phyloP scores from a whole-genome alignment of 2,888 invertebrate genomes.

The Stomorhina lunata region DNA sequence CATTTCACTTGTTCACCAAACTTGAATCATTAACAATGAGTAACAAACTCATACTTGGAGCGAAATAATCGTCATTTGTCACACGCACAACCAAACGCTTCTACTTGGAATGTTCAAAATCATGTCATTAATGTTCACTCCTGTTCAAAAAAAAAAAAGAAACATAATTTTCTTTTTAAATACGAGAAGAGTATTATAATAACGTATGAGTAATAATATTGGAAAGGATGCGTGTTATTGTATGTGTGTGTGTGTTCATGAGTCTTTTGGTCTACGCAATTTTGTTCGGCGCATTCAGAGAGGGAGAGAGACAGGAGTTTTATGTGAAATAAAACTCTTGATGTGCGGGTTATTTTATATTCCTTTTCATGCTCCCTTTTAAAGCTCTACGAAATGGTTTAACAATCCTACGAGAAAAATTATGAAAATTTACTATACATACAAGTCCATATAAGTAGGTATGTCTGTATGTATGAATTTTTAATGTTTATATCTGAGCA shows the following conservation, averaged over 20 bases:
- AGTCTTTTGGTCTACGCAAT: constrained; percentile 53
- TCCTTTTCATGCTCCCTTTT: constrained; percentile 7
- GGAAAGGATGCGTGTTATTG: not conserved
- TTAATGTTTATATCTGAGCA: too few species aligned
- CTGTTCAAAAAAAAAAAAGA: constrained; percentile 20
- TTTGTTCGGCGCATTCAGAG: constrained; percentile 58
- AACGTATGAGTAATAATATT: not conserved
- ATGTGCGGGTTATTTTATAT: not conserved
- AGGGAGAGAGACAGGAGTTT: too few species aligned
- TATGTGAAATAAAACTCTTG: constrained; percentile 20
- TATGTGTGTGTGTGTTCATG: constrained; percentile 34
- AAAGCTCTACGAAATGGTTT: constrained; percentile 45
- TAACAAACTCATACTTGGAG: not conserved
- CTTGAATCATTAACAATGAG: constrained; percentile 23
- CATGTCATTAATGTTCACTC: constrained; percentile 16
- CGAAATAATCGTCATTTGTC: not conserved
- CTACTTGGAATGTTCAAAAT: not conserved
- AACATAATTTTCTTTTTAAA: not conserved
- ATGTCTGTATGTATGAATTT: not conserved
- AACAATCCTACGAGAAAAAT: constrained; percentile 47
- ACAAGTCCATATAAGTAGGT: not conserved
- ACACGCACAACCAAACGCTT: not conserved
- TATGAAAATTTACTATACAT: constrained; percentile 9
- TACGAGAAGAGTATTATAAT: constrained; percentile 28
- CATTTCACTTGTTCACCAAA: constrained; percentile 51